phyloP scores from a whole-genome alignment of 2,797 vertebrate species.

The Hypotaenidia philippensis region DNA sequence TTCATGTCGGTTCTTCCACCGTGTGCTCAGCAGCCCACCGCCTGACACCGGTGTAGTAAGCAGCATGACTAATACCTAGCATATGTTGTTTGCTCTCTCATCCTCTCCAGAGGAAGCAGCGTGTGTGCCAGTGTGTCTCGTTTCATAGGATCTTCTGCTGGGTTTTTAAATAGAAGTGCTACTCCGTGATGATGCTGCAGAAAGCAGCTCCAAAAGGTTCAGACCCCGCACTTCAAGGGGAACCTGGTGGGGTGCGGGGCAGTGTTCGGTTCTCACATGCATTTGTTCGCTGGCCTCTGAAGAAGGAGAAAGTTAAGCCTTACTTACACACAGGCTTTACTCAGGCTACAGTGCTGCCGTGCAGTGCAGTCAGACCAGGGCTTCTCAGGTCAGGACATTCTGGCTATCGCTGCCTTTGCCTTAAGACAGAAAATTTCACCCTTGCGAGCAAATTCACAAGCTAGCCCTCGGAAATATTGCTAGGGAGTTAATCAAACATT shows the following conservation, averaged over 20 bases:
- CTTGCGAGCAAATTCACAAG: not conserved
- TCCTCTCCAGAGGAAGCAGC: slow-evolving; percentile 25
- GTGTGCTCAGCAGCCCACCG: not conserved
- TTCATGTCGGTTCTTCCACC: not conserved
- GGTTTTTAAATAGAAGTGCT: not conserved
- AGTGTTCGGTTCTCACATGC: not conserved
- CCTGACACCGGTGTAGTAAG: not conserved
- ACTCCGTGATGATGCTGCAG: not conserved
- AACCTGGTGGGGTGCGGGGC: not conserved
- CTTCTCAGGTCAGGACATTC: not conserved
- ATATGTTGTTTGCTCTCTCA: slow-evolving; percentile 43
- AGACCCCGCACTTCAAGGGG: not conserved
- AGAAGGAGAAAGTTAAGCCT: not conserved
- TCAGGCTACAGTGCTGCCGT: not conserved
- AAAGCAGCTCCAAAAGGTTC: not conserved
- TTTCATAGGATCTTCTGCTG: not conserved
- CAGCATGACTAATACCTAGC: slow-evolving; percentile 19
- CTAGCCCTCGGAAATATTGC: not conserved
- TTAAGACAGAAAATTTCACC: not conserved
- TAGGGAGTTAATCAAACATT: slow-evolving; percentile 20
- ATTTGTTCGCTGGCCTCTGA: not conserved
- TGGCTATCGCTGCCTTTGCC: not conserved
- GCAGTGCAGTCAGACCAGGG: not conserved
- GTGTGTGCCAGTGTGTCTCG: not conserved
- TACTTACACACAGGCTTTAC: not conserved